These are phyloP conservation scores for Ivindomyrus marchei DNA, from an alignment of 2,113 vertebrate species.

Conservation along the genomic window DNA sequence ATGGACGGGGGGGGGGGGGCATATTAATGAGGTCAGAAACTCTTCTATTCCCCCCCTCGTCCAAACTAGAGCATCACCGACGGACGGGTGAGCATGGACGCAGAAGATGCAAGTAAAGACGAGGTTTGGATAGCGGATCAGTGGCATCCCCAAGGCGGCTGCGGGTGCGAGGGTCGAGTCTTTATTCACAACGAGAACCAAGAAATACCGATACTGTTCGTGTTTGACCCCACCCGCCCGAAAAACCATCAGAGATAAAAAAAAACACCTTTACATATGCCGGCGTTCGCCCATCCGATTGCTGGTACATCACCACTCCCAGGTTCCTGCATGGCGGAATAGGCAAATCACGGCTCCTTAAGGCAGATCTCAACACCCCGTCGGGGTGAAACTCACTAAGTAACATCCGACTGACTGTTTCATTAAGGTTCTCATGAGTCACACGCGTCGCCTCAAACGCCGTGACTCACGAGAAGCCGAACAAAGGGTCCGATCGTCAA, in stretches of 20 bases:
- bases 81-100: not conserved
- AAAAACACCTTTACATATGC: not conserved
- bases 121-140: not conserved
- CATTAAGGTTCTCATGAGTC: not conserved
- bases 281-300: not conserved
- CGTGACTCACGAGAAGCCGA: not conserved
- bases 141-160: not conserved
- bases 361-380: not conserved
- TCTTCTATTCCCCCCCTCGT: not conserved
- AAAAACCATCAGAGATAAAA: not conserved
- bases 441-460: not conserved
- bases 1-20: not conserved
- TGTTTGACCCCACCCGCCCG: not conserved
- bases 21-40: not conserved
- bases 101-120: not conserved
- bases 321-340: not conserved
- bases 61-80: not conserved
- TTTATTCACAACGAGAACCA: not conserved
- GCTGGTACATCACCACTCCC: not conserved
- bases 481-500: not conserved
- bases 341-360: not conserved
- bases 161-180: not conserved
- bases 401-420: not conserved
- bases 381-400: too few relatives aligned
- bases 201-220: not conserved